phyloP scores from a whole-genome alignment of 2,888 invertebrate genomes.

The Hypsopygia costalis region DNA sequence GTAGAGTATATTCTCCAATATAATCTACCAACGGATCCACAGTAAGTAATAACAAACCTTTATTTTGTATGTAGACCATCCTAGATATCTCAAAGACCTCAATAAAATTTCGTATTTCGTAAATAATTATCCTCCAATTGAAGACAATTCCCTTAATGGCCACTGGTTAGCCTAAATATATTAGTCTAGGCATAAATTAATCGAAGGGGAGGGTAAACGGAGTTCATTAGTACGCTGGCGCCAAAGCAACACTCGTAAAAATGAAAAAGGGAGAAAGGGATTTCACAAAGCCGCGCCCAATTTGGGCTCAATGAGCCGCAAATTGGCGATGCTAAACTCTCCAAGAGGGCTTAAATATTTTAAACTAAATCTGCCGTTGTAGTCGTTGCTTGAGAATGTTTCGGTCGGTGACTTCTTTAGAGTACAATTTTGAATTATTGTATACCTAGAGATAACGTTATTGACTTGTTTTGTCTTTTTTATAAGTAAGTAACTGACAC shows the following conservation, averaged over 20 bases:
- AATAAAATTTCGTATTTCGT: too few relatives aligned
- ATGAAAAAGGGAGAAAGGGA: constrained; percentile 56
- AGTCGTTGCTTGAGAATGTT: constrained; percentile 1
- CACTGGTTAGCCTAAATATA: constrained; percentile 5
- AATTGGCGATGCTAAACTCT: constrained; percentile 57
- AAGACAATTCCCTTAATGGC: constrained; percentile 6
- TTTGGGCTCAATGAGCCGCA: constrained; percentile 63
- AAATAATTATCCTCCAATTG: neutral
- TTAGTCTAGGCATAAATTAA: constrained; percentile 11
- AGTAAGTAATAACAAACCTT: too few relatives aligned
- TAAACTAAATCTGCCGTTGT: constrained; percentile 12
- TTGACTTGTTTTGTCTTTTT: too few relatives aligned
- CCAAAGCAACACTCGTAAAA: constrained; percentile 55
- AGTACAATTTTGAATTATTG: too few relatives aligned
- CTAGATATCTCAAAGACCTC: too few relatives aligned
- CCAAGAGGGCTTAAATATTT: constrained; percentile 42
- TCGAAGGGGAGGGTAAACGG: constrained; percentile 27
- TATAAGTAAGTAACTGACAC: too few relatives aligned
- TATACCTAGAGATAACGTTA: too few relatives aligned
- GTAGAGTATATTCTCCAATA: too few relatives aligned
- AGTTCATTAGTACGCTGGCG: constrained; percentile 50
- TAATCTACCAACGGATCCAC: too few relatives aligned
- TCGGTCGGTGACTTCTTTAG: too few relatives aligned
- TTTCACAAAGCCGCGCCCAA: constrained; percentile 53
- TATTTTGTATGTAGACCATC: too few relatives aligned